Conservation (phyloP, 2,888 invertebrate species). For the Syrphus vitripennis region DNA sequence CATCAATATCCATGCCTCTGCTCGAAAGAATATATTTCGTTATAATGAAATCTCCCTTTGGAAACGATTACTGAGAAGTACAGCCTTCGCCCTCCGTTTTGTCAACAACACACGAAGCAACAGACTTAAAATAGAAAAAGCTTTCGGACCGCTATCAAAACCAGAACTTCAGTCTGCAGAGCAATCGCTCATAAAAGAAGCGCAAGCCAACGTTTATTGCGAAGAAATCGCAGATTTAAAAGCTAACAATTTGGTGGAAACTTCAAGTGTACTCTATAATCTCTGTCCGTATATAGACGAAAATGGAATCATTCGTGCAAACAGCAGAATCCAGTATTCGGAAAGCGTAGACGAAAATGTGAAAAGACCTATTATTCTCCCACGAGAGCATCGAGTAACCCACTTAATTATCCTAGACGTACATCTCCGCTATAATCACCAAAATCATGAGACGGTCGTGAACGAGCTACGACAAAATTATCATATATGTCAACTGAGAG, state of each 20-base stretch:
- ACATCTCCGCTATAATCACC: background rate
- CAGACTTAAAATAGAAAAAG: background rate
- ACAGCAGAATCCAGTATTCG: background rate
- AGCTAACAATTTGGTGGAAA: background rate
- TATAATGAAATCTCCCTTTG: background rate
- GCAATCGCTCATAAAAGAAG: background rate
- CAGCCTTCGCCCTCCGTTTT: background rate
- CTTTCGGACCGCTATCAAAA: background rate
- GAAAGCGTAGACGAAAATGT: background rate
- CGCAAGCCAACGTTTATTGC: background rate
- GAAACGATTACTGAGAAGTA: conserved; percentile 5
- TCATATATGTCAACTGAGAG: conserved; percentile 9
- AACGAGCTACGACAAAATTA: background rate
- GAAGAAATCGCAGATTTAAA: background rate
- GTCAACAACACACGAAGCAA: background rate
- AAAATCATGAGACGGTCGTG: background rate
- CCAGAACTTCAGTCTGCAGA: background rate
- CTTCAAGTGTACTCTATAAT: background rate
- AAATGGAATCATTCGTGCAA: background rate
- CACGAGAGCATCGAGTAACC: background rate
- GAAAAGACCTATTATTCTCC: background rate
- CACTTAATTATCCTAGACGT: background rate
- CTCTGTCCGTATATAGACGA: background rate
- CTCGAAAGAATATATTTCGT: background rate
- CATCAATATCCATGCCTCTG: background rate